Evolutionary conservation across 1,140 invertebrate genomes (phyloP).

Genomic region (Tetramorium parvispinum): DNA sequence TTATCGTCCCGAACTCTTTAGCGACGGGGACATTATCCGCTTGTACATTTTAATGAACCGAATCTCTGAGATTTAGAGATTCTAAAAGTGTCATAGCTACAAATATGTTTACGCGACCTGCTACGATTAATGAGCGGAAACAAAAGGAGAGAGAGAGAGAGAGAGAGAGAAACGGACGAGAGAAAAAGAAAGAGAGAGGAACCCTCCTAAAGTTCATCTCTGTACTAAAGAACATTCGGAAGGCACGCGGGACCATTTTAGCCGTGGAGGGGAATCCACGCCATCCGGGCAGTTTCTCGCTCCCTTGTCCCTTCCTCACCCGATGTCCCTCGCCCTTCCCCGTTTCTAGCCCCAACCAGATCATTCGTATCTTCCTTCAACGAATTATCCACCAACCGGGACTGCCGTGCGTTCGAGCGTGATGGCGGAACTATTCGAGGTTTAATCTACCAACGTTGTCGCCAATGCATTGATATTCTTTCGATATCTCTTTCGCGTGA

Average conservation of each 20-base stretch:
- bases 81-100: background rate
- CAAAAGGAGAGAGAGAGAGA: background rate
- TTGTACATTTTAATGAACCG: background rate
- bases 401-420: conserved; percentile 78
- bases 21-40: background rate
- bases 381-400: conserved; percentile 76
- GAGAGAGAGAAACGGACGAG: background rate
- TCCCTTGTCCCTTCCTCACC: conserved; percentile 38
- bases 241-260: conserved; percentile 51
- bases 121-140: background rate
- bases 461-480: conserved; percentile 13
- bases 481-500: background rate
- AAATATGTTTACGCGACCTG: conserved; percentile 6
- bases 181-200: background rate
- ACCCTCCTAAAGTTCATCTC: conserved; percentile 46
- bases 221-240: conserved; percentile 33
- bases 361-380: conserved; percentile 61
- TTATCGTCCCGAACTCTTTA: background rate
- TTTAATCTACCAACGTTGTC: conserved; percentile 47
- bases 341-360: conserved; percentile 48
- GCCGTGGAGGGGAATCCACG: conserved; percentile 70
- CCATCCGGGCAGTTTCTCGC: conserved; percentile 59
- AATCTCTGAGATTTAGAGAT: background rate
- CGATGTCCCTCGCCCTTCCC: conserved; percentile 35
- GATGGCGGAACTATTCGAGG: conserved; percentile 77